These are phyloP conservation scores for Diploscapter pachys DNA, from an alignment of 1,140 invertebrate species.

Conservation along the genomic window DNA sequence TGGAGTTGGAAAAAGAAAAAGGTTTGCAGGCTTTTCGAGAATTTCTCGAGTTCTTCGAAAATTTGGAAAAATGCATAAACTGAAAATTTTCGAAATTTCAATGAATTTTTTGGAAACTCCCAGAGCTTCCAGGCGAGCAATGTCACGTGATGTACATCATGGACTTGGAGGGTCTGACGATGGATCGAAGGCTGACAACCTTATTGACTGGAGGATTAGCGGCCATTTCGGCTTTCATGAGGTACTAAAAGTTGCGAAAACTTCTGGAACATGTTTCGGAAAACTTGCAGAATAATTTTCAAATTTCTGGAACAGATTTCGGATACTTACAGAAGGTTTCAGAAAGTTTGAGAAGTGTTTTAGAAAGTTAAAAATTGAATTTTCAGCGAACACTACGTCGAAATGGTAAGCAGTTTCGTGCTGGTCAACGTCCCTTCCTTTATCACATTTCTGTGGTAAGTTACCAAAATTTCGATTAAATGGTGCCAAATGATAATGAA, in stretches of 20 bases:
- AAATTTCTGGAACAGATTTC: too few species aligned
- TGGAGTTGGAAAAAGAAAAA: constrained; percentile 51
- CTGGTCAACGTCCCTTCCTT: constrained; percentile 53
- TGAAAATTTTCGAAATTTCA: constrained; percentile 3
- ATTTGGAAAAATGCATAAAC: constrained; percentile 1
- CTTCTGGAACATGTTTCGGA: too few species aligned
- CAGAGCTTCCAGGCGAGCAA: constrained; percentile 42
- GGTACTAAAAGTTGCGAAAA: background rate
- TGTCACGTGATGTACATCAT: constrained; percentile 55
- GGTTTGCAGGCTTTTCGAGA: constrained; percentile 29
- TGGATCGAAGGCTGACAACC: constrained; percentile 43
- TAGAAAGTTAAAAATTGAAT: too few species aligned
- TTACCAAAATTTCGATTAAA: background rate
- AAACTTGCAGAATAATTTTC: too few species aligned
- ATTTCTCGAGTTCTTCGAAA: constrained; percentile 3
- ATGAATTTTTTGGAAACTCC: constrained; percentile 19
- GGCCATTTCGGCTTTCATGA: constrained; percentile 55
- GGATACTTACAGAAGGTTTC: too few species aligned
- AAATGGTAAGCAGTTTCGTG: constrained; percentile 52
- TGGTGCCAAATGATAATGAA: background rate
- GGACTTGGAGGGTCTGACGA: constrained; percentile 53
- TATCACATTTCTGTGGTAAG: constrained; percentile 50
- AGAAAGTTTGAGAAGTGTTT: too few species aligned
- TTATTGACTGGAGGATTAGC: constrained; percentile 50
- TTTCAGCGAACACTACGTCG: constrained; percentile 49